Base-by-base conservation (phyloP, 2,113 vertebrate genomes). In the Pseudorectes ferrugineus region DNA sequence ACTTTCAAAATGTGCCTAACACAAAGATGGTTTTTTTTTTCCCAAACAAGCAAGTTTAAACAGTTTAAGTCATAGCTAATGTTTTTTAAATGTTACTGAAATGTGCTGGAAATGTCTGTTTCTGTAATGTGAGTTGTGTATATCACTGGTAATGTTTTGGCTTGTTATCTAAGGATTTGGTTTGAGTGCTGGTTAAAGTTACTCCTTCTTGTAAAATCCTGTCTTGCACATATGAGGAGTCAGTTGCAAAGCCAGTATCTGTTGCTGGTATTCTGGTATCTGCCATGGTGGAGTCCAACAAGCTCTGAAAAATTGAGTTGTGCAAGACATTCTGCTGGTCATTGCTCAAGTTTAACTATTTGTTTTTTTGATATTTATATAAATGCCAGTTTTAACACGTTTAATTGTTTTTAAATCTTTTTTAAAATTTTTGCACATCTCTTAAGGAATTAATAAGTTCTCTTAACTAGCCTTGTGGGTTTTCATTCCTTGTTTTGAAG, bases 391-490 rank as follows among this genome's bases (percentile, higher is more conserved):
- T 98, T 97, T 97, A 97, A 93, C 96, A 94, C 94, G 85, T 97
- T 98, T 97, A 88, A 91, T 95, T 97, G 96, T 97, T 97, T 92
- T 93, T n/a, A 84, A 85, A 85, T 79, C 1, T 93, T 94, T 93
- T 96, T 88, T n/a, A 70, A 97, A 96, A 61, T 79, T 96, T 98
- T 98, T 98, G 97, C 97, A 98, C 98, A 98, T 97, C 94, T 97
- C 81, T 87, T 72, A 95, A 95, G 96, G 96, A 98, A 82, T 97
- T 96, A 48, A 6, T 82, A 35, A 94, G 96, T 96, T 97, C 95
- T 97, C 88, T 88, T 94, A 38, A 38, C 33, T 96, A 96, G 95
- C 91, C 93, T 95, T 88, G 92, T 96, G 84, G 92, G 92, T 96
- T 98, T 97, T 94, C 91, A 93, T 95, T 91, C 81, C 82, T 94